Base-by-base conservation (phyloP, 1,140 invertebrate genomes). In the Drosophila hydei region DNA sequence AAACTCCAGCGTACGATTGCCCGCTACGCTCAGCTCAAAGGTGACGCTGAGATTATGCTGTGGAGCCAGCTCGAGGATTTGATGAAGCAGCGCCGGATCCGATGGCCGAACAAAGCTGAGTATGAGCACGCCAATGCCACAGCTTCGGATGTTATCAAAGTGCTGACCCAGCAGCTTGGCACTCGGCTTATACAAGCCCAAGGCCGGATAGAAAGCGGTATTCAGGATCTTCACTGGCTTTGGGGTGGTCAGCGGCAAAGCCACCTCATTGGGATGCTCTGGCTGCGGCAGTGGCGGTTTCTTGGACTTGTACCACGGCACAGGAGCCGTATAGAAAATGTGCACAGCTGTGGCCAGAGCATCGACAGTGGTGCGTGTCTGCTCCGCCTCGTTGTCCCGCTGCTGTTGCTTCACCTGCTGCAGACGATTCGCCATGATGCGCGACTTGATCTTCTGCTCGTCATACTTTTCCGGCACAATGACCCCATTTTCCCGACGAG, bases 381-480 rank as follows among this genome's bases (percentile, higher is more conserved):
- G 85, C 6, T 78, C 74, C 7, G 64, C 68, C 3, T 76, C 84
- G 8, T 62, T 71, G 43, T 83, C 74, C 8, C 90, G 89, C 43
- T 76, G 79, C 40, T 90, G 76, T 33, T 88, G 72, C 60, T 77
- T 89, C 40, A 91, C 61, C 33, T 90, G 70, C 55, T 89, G 75
- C 30, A 92, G 76, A 12, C 90, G 90, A n/a, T 75, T 83, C 55
- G 89, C 74, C 36, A 91, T 91, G 21, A 91, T 79, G 23, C 91
- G 75, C 12, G 76, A 68, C 56, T 92, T 92, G 18, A 92, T 74
- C 61, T 91, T 89, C 21, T 85, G 85, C 52, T 92, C 91, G 33
- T 92, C 78, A 38, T 91, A 92, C 60, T 92, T 92, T 38, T 92
- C 91, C 0, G 90, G 91, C 51, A 91, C 85, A 76, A 91, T 91